These are phyloP conservation scores for Xenopus borealis DNA, from an alignment of 2,113 vertebrate genomes.

Conservation along the genomic window DNA sequence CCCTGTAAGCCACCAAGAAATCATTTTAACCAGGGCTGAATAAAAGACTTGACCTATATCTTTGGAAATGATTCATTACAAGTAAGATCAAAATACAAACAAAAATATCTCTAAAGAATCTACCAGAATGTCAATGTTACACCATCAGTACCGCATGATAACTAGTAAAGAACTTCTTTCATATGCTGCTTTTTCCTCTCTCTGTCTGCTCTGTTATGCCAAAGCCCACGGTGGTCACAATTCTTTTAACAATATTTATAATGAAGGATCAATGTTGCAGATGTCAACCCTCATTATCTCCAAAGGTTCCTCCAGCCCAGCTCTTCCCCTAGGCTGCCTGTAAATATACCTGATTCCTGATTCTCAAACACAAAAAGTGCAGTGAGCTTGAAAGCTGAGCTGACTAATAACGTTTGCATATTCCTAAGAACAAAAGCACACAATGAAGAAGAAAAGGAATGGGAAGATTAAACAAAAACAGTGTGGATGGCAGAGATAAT, in stretches of 20 bases:
- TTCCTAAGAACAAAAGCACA: slow-evolving; percentile 78
- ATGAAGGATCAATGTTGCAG: slow-evolving; percentile 85
- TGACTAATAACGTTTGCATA: slow-evolving; percentile 85
- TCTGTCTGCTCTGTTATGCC: slow-evolving; percentile 60
- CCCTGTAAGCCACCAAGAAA: no score
- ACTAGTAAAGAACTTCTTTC: slow-evolving; percentile 77
- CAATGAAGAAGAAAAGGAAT: slow-evolving; percentile 77
- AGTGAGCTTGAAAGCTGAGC: slow-evolving; percentile 77
- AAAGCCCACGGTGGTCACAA: slow-evolving; percentile 75
- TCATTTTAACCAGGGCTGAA: no score
- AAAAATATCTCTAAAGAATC: slow-evolving; percentile 70
- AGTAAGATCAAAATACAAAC: slow-evolving; percentile 56
- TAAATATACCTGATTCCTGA: slow-evolving; percentile 87
- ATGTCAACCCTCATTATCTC: slow-evolving; percentile 85
- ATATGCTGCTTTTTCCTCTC: slow-evolving; percentile 68
- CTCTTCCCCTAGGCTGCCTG: slow-evolving; percentile 74
- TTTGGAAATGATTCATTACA: slow-evolving; percentile 3
- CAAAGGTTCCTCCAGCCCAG: slow-evolving; percentile 69
- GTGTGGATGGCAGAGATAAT: slow-evolving; percentile 69
- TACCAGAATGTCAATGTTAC: slow-evolving; percentile 74
- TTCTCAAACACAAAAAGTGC: slow-evolving; percentile 76
- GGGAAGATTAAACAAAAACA: slow-evolving; percentile 82
- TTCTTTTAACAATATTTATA: slow-evolving; percentile 90
- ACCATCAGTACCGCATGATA: slow-evolving; percentile 65
- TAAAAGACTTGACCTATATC: slow-evolving; percentile 27